Evolutionary conservation across 2,888 invertebrate genomes (phyloP).

Genomic region (Phaedon cochleariae): DNA sequence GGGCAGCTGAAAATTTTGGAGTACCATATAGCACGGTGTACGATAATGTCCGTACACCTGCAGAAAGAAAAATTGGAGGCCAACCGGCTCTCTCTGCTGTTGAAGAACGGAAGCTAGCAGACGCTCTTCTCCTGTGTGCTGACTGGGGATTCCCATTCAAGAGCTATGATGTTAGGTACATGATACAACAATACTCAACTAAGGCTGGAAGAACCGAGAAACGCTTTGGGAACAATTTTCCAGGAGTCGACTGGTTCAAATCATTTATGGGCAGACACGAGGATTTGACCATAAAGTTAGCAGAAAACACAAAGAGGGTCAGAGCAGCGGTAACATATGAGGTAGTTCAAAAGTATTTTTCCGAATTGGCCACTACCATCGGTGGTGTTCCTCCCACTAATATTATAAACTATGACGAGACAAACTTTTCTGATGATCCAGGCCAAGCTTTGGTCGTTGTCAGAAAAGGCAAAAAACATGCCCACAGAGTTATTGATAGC

Average conservation of each 20-base stretch:
- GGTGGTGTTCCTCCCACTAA: neutral
- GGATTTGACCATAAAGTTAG: slow-evolving; percentile 1
- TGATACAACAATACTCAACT: neutral
- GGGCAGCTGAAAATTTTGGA: slow-evolving; percentile 20
- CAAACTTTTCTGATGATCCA: slow-evolving; percentile 2
- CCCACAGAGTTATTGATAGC: slow-evolving; percentile 29
- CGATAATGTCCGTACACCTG: slow-evolving; percentile 20
- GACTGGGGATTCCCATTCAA: slow-evolving; percentile 1
- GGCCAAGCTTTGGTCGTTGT: neutral
- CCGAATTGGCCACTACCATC: neutral
- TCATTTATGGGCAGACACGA: neutral
- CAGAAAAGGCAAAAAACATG: neutral
- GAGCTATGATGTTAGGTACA: neutral
- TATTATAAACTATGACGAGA: slow-evolving; percentile 14
- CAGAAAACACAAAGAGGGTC: slow-evolving; percentile 1
- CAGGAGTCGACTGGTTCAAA: neutral
- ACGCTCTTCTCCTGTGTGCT: neutral
- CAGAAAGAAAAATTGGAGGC: slow-evolving; percentile 17
- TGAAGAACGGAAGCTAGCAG: neutral
- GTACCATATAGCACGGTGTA: slow-evolving; percentile 13
- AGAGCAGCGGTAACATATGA: slow-evolving; percentile 3
- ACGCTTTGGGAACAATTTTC: neutral
- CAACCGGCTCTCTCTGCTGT: neutral
- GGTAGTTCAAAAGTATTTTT: neutral
- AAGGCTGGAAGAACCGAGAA: neutral